A percentile compares a stretch with the other conserved stretches of the same genome.
Conservation (phyloP, 2,113 vertebrate genomes). For the Catagonus wagneri region DNA sequence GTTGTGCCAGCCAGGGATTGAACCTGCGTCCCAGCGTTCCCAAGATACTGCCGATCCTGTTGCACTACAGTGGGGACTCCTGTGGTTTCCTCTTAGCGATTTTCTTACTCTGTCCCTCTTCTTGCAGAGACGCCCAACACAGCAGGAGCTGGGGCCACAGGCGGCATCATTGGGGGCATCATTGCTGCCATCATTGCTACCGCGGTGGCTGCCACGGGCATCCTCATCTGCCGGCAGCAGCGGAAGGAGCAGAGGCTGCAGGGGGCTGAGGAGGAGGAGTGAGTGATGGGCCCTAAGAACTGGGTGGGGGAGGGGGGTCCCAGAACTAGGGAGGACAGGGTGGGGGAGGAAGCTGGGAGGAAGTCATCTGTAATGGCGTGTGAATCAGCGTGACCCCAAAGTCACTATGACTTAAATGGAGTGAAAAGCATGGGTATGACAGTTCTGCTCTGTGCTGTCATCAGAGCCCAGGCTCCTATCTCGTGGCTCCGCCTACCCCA, state of each 20-base stretch:
- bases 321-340: fast-evolving
- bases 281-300: conserved; percentile 77
- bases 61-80: no score
- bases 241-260: conserved; percentile 80
- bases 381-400: not conserved
- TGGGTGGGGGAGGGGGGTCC: not conserved
- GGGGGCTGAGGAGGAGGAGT: conserved; percentile 86
- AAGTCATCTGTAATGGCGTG: not conserved
- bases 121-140: conserved; percentile 83
- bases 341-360: not conserved
- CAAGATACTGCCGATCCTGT: no score
- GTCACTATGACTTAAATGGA: not conserved
- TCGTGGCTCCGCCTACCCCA: not conserved
- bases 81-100: not conserved
- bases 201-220: conserved; percentile 87
- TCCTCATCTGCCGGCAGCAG: conserved; percentile 89
- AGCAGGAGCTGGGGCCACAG: conserved; percentile 86
- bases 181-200: conserved; percentile 89
- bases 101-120: not conserved
- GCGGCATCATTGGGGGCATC: conserved; percentile 91
- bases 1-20: no score
- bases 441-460: not conserved
- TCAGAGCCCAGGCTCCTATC: not conserved
- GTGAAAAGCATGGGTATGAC: not conserved
- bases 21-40: no score